phyloP scores from a whole-genome alignment of 2,113 vertebrate species.

The Calyptommatus sinebrachiatus region DNA sequence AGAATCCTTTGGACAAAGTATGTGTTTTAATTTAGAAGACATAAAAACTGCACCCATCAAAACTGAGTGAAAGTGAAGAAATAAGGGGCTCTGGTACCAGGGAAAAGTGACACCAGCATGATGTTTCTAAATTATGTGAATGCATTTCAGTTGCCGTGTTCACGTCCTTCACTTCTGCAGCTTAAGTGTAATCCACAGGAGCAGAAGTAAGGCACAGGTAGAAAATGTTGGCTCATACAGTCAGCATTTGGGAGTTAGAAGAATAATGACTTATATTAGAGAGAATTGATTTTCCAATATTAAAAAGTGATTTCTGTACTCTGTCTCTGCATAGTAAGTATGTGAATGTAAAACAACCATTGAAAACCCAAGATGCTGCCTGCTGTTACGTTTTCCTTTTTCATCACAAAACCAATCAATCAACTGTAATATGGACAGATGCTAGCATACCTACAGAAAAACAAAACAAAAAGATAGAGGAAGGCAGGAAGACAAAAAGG shows the following conservation, averaged over 20 bases:
- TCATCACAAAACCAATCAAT: constrained; percentile 35
- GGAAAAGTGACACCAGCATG: not conserved
- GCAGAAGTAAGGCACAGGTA: constrained; percentile 11
- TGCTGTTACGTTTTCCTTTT: constrained; percentile 19
- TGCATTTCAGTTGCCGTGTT: not conserved
- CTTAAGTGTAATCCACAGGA: constrained; percentile 15
- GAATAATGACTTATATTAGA: constrained; percentile 24
- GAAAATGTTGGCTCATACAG: constrained; percentile 10
- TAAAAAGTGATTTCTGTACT: constrained; percentile 22
- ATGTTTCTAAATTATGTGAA: not conserved
- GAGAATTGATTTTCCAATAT: constrained; percentile 21
- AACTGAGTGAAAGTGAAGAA: not conserved
- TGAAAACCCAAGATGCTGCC: not conserved
- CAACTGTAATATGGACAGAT: constrained; percentile 30
- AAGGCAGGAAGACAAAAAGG: constrained; percentile 28
- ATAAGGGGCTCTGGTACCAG: not conserved
- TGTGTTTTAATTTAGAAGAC: no score
- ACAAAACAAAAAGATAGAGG: not conserved
- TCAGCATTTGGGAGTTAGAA: constrained; percentile 6
- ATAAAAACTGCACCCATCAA: no score
- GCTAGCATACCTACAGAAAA: not conserved
- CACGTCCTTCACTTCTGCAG: not conserved
- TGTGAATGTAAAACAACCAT: constrained; percentile 29
- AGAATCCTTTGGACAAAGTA: no score
- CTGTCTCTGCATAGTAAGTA: constrained; percentile 24